Evolutionary conservation across 2,888 invertebrate species (phyloP).

Genomic region (Branchellion lobata): DNA sequence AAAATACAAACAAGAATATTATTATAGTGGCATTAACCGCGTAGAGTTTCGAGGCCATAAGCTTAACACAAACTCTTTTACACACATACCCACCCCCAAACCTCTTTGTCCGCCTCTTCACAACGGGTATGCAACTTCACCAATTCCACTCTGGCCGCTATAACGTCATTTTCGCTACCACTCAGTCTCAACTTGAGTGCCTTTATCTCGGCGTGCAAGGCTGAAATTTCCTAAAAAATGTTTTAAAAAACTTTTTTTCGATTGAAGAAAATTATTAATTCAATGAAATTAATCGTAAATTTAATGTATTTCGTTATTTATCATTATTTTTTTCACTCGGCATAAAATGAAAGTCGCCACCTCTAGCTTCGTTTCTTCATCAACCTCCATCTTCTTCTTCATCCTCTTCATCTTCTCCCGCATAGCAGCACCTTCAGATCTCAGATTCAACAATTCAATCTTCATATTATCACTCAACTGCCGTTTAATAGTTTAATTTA

Average conservation of each 20-base stretch:
- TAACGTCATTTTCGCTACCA: not conserved
- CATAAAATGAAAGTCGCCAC: not conserved
- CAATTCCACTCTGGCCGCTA: not conserved
- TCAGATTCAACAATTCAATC: not conserved
- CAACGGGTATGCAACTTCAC: not conserved
- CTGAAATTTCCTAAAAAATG: not conserved
- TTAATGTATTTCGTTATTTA: too few species aligned
- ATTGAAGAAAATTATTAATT: too few species aligned
- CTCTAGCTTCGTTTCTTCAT: not conserved
- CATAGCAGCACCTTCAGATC: not conserved
- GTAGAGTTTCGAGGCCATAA: too few species aligned
- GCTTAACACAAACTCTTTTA: too few species aligned
- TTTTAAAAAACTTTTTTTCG: too few species aligned
- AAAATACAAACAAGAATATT: too few species aligned
- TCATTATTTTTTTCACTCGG: too few species aligned
- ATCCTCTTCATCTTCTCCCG: slow-evolving; percentile 9
- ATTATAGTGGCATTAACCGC: too few species aligned
- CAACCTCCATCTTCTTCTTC: slow-evolving; percentile 8
- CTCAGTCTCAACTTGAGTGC: not conserved
- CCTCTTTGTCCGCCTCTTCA: not conserved
- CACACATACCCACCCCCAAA: not conserved
- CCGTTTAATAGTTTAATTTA: not conserved
- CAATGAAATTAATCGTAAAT: too few species aligned
- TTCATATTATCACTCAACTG: not conserved
- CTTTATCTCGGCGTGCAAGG: not conserved